These are phyloP conservation scores for Metridium senile DNA, from an alignment of 92 coral and sea anemone genomes.

Conservation along the genomic window DNA sequence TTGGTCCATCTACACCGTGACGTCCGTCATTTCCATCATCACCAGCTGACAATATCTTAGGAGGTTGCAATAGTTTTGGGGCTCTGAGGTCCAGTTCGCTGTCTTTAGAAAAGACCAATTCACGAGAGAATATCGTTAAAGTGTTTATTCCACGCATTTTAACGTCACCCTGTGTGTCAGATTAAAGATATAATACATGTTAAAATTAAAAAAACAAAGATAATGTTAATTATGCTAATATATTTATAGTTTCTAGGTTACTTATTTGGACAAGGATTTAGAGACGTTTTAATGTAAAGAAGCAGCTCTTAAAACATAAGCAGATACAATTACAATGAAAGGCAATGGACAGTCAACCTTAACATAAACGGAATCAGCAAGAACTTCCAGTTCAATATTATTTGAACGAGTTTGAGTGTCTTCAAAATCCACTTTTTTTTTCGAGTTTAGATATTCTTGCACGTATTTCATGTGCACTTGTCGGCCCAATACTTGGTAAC, in stretches of 20 bases:
- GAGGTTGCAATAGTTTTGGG: slow-evolving; percentile 14
- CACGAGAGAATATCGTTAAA: slow-evolving; percentile 36
- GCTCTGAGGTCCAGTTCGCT: slow-evolving; percentile 38
- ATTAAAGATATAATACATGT: background rate
- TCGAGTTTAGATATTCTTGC: slow-evolving; percentile 2
- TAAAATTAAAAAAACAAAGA: background rate
- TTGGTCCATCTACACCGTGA: slow-evolving; percentile 29
- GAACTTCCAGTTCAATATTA: slow-evolving; percentile 24
- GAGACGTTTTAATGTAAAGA: too few relatives aligned
- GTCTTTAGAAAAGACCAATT: slow-evolving; percentile 11
- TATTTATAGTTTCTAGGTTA: background rate
- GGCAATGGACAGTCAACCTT: slow-evolving; percentile 17
- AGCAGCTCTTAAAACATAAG: too few relatives aligned
- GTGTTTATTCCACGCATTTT: slow-evolving; percentile 33
- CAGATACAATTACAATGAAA: too few relatives aligned
- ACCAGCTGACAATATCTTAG: background rate
- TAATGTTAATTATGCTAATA: background rate
- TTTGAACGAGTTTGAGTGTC: slow-evolving; percentile 13
- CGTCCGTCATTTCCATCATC: slow-evolving; percentile 38
- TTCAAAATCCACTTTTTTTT: slow-evolving; percentile 9
- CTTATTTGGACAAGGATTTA: background rate
- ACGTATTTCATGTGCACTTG: slow-evolving; percentile 9
- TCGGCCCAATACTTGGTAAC: slow-evolving; percentile 25
- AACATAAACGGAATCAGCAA: slow-evolving; percentile 31
- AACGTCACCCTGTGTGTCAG: slow-evolving; percentile 20